Percentiles rank a stretch among this genome's conserved stretches.
These are phyloP conservation scores for Nyctibius bracteatus DNA, from an alignment of 2,113 vertebrate genomes.

Conservation along the genomic window DNA sequence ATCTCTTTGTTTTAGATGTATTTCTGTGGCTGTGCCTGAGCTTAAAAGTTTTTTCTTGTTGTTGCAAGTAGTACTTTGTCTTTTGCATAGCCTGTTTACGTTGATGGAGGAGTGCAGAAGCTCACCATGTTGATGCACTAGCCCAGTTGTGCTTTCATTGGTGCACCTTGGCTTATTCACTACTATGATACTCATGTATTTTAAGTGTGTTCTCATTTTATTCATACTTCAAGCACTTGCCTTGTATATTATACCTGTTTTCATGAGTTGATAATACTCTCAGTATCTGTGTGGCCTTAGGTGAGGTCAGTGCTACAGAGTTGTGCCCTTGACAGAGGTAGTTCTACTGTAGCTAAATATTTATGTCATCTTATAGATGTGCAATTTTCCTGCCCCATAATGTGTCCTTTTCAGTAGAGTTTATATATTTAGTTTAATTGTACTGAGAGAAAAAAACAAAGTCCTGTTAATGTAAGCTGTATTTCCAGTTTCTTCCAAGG, in stretches of 20 bases:
- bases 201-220: background rate
- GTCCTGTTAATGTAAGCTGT: background rate
- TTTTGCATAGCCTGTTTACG: fast-evolving
- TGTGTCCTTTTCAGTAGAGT: background rate
- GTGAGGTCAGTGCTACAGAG: background rate
- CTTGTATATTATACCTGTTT: background rate
- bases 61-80: background rate
- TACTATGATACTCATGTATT: fast-evolving
- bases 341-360: background rate
- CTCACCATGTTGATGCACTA: fast-evolving
- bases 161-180: background rate
- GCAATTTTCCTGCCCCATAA: background rate
- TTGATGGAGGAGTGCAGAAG: no score
- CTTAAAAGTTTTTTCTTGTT: background rate
- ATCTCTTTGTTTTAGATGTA: background rate
- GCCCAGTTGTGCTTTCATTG: background rate
- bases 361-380: background rate
- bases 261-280: background rate
- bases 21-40: background rate
- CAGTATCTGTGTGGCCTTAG: fast-evolving
- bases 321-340: background rate
- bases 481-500: background rate
- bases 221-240: fast-evolving
- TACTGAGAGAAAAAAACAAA: background rate
- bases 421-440: background rate